Evolutionary conservation across 1,140 invertebrate species (phyloP).

Genomic region (Eriosoma lanigerum): DNA sequence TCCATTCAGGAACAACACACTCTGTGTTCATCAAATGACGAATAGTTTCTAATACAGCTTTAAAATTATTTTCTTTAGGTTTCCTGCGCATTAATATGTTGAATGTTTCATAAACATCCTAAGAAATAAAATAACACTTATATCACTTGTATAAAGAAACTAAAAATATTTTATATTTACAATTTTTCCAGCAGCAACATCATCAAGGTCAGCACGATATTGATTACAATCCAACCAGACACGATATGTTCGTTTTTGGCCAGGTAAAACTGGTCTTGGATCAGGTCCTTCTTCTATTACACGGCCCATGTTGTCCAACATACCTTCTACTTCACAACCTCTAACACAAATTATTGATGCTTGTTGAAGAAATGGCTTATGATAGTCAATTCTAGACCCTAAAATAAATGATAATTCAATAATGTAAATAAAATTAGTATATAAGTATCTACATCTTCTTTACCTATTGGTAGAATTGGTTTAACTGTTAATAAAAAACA

Average conservation of each 20-base stretch:
- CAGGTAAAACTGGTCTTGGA: constrained; percentile 79
- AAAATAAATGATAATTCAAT: constrained; percentile 24
- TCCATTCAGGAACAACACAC: constrained; percentile 98
- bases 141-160: background rate
- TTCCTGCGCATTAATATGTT: constrained; percentile 96
- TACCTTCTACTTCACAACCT: constrained; percentile 98
- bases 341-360: constrained; percentile 89
- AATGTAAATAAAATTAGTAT: background rate
- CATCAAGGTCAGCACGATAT: constrained; percentile 90
- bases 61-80: constrained; percentile 99
- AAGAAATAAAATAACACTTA: constrained; percentile 52
- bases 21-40: constrained; percentile 98
- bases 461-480: constrained; percentile 79
- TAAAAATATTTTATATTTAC: constrained; percentile 56
- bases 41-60: constrained; percentile 98
- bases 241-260: constrained; percentile 88
- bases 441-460: constrained; percentile 39
- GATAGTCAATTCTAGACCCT: constrained; percentile 79
- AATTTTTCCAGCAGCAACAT: constrained; percentile 72
- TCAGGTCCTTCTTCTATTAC: constrained; percentile 97
- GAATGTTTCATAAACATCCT: constrained; percentile 95
- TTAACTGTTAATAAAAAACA: constrained; percentile 93
- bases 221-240: constrained; percentile 96
- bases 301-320: constrained; percentile 93
- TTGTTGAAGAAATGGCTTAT: constrained; percentile 83